Evolutionary conservation across 1,140 invertebrate genomes (phyloP).

Genomic region (Neodiprion lecontei): DNA sequence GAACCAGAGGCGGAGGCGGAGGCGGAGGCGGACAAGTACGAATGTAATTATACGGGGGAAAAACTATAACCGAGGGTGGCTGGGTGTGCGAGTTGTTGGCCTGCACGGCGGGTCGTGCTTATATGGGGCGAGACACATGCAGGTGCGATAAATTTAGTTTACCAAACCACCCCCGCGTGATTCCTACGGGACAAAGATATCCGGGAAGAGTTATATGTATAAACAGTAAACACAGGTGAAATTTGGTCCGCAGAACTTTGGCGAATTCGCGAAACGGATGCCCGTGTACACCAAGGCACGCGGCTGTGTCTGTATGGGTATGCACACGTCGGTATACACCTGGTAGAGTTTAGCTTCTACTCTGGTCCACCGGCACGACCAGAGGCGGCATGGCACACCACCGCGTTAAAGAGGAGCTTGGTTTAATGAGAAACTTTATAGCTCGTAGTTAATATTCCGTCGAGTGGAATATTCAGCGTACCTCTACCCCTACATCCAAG

Average conservation of each 20-base stretch:
- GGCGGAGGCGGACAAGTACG: neutral
- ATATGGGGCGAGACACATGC: too few species aligned
- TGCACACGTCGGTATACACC: neutral
- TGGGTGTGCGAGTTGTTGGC: too few species aligned
- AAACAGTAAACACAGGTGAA: neutral
- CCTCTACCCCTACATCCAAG: neutral
- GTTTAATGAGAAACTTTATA: conserved; percentile 8
- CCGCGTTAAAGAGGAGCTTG: neutral
- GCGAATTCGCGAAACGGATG: neutral
- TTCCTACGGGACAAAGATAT: too few species aligned
- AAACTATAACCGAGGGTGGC: too few species aligned
- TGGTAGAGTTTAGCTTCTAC: neutral
- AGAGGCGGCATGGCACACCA: neutral
- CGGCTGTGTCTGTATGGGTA: neutral
- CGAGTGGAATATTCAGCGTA: conserved; percentile 1
- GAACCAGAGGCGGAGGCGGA: neutral
- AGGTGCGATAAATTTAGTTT: too few species aligned
- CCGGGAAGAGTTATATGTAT: too few species aligned
- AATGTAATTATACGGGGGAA: neutral
- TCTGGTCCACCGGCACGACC: neutral
- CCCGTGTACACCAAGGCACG: neutral
- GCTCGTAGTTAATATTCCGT: conserved; percentile 7
- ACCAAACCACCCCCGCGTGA: too few species aligned
- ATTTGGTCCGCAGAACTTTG: neutral
- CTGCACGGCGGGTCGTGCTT: too few species aligned